phyloP scores from a whole-genome alignment of 2,888 invertebrate genomes.

The Tetrapedia diversipes region DNA sequence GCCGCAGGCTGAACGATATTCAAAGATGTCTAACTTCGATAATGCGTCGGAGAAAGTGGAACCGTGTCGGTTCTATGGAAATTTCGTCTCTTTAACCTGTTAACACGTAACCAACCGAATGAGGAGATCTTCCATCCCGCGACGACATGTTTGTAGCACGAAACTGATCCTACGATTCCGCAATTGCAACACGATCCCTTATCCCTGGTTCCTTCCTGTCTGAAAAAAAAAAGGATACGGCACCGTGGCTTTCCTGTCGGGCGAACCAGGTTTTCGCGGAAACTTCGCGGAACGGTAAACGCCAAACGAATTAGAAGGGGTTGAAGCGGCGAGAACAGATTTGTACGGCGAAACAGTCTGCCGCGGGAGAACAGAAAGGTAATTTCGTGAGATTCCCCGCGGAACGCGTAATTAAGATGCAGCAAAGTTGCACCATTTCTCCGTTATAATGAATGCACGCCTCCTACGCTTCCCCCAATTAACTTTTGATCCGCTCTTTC shows the following conservation, averaged over 20 bases:
- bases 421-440: conserved; percentile 65
- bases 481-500: conserved; percentile 29
- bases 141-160: conserved; percentile 57
- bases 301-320: neutral
- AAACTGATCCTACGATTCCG: conserved; percentile 46
- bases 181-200: conserved; percentile 32
- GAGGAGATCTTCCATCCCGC: conserved; percentile 44
- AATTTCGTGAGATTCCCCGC: conserved; percentile 35
- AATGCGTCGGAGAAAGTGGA: conserved; percentile 61
- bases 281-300: neutral
- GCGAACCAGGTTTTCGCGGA: neutral
- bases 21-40: conserved; percentile 54
- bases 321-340: conserved; percentile 5
- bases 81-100: too few relatives aligned
- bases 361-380: neutral
- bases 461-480: conserved; percentile 49
- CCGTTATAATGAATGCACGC: conserved; percentile 59
- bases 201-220: conserved; percentile 22
- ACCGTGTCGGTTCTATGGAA: conserved; percentile 45
- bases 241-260: conserved; percentile 18
- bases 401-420: conserved; percentile 60
- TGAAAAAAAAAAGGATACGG: conserved; percentile 26
- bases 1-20: conserved; percentile 12
- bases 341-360: neutral
- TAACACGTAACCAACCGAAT: too few relatives aligned